Evolutionary conservation across 35 echinoderm and acorn worm species (phyloP).

Genomic region (Stichopus chloronotus): DNA sequence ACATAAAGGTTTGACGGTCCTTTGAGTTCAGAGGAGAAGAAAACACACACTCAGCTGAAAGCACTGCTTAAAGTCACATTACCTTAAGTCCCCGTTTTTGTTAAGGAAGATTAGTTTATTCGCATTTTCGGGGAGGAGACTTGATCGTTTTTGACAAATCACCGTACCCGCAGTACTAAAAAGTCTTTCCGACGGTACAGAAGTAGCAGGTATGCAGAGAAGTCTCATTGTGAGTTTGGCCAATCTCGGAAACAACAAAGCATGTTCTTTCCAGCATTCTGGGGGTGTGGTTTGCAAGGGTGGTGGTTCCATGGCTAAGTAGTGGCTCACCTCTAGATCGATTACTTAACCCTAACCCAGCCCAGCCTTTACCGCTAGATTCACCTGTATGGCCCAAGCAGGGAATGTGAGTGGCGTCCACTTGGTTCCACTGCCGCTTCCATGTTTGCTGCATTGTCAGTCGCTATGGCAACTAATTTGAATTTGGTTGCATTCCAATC

Average conservation of each 20-base stretch:
- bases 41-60: neutral
- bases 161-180: conserved; percentile 20
- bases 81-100: conserved; percentile 10
- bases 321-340: neutral
- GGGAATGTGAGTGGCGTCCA: neutral
- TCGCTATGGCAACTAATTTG: conserved; percentile 25
- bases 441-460: conserved; percentile 30
- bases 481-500: neutral
- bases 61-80: conserved; percentile 14
- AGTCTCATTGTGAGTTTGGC: neutral
- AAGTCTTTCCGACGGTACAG: conserved; percentile 22
- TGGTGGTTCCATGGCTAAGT: conserved; percentile 1
- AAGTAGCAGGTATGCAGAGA: conserved; percentile 27
- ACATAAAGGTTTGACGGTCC: neutral
- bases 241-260: conserved; percentile 39
- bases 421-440: conserved; percentile 19
- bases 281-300: conserved; percentile 4
- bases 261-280: conserved; percentile 23
- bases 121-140: conserved; percentile 19
- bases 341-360: neutral
- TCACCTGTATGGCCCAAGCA: too few relatives aligned
- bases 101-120: conserved; percentile 28
- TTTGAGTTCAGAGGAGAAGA: neutral
- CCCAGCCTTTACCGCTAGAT: too few relatives aligned
- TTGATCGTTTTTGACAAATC: conserved; percentile 14